A percentile compares a stretch with the other conserved stretches of the same genome.
Conservation (phyloP, 1,140 invertebrate genomes). For the Dendroctonus valens region DNA sequence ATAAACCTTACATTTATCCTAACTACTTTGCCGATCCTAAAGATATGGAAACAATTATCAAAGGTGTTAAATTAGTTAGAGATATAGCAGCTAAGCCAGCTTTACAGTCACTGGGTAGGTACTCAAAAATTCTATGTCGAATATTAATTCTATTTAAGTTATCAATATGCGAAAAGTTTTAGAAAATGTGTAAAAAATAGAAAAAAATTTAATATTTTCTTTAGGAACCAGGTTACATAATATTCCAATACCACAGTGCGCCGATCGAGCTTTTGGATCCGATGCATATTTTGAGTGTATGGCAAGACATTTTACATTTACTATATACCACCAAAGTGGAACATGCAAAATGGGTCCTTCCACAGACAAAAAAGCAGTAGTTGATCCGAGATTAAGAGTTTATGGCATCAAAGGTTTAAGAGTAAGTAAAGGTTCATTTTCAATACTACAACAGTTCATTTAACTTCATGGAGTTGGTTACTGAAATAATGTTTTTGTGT, state of each 20-base stretch:
- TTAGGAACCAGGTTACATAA: constrained; percentile 56
- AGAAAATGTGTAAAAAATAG: too few species aligned
- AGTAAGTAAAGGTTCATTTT: constrained; percentile 48
- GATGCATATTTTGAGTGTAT: constrained; percentile 80
- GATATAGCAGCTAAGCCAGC: constrained; percentile 48
- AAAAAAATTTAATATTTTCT: too few species aligned
- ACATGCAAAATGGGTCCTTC: constrained; percentile 83
- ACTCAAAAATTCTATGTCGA: too few species aligned
- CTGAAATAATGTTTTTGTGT: not conserved
- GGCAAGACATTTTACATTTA: constrained; percentile 64
- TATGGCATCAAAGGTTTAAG: constrained; percentile 68
- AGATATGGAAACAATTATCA: constrained; percentile 50
- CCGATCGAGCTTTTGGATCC: constrained; percentile 63
- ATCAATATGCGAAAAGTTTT: too few species aligned
- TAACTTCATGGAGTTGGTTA: not conserved
- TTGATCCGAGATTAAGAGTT: constrained; percentile 67
- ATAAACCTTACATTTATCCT: constrained; percentile 78
- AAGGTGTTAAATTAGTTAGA: constrained; percentile 45
- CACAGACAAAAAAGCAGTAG: constrained; percentile 66
- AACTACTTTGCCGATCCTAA: constrained; percentile 68
- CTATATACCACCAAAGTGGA: constrained; percentile 75
- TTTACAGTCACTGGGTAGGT: constrained; percentile 38
- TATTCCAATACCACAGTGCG: constrained; percentile 72
- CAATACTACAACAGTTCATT: too few species aligned
- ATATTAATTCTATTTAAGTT: too few species aligned